Conservation (phyloP, 1,140 invertebrate genomes). For the Saccostrea echinata region DNA sequence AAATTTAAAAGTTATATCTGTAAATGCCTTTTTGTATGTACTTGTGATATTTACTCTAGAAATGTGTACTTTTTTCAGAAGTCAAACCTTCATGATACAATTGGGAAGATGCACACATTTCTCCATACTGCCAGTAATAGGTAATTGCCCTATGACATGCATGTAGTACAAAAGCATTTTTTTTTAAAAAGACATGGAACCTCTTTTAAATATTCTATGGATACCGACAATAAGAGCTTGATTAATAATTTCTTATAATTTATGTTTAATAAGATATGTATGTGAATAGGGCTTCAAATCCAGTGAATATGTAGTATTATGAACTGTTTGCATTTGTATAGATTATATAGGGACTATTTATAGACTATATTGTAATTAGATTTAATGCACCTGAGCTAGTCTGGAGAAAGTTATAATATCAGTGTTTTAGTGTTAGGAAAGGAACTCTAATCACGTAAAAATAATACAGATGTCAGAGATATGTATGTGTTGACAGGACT, state of each 20-base stretch:
- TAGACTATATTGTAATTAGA: no score
- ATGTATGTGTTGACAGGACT: not conserved
- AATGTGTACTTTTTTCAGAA: not conserved
- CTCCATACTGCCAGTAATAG: slow-evolving; percentile 2
- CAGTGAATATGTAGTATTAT: no score
- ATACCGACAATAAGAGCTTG: not conserved
- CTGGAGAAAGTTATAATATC: no score
- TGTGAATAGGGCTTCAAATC: no score
- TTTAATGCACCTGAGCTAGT: no score
- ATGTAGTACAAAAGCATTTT: no score
- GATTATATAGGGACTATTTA: no score
- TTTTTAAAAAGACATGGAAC: not conserved
- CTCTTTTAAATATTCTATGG: not conserved
- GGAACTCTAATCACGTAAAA: not conserved
- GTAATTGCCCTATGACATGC: not conserved
- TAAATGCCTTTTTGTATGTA: not conserved
- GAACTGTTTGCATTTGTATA: no score
- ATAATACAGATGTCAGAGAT: not conserved
- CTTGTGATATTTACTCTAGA: not conserved
- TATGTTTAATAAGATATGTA: no score
- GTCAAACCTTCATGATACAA: not conserved
- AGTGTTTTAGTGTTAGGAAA: not conserved
- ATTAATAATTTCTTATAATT: not conserved
- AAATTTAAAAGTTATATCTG: not conserved
- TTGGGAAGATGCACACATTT: slow-evolving; percentile 2